Conservation (phyloP, 2,797 vertebrate species). For the Pristis pectinata region DNA sequence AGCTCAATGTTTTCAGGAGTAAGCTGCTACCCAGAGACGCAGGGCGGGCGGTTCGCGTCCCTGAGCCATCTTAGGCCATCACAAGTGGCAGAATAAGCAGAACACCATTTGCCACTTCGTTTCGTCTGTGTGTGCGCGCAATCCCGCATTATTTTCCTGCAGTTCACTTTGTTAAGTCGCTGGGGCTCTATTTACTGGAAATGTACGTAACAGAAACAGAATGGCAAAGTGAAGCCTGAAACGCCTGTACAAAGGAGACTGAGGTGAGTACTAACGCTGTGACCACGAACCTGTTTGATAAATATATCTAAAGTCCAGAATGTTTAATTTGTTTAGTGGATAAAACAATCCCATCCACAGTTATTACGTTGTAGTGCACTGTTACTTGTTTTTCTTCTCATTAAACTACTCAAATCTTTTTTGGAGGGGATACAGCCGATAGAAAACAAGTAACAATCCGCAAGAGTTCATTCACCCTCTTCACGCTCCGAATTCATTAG, state of each 20-base stretch:
- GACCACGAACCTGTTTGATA: not conserved
- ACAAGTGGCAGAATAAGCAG: not conserved
- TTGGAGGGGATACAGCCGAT: not conserved
- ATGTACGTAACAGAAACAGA: conserved; percentile 23
- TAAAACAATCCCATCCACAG: too few species aligned
- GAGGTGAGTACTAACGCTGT: not conserved
- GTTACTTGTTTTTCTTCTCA: not conserved
- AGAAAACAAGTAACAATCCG: not conserved
- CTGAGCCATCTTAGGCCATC: not conserved
- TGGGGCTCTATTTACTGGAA: not conserved
- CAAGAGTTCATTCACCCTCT: not conserved
- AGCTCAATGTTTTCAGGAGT: not conserved
- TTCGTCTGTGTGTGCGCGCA: not conserved
- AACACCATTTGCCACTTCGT: not conserved
- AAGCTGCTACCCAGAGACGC: not conserved
- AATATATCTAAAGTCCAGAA: not conserved
- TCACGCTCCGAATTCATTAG: not conserved
- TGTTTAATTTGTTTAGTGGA: not conserved
- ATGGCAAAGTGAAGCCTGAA: not conserved
- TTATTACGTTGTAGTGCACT: not conserved
- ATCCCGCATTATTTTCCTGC: not conserved
- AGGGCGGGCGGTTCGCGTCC: not conserved
- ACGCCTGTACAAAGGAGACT: not conserved
- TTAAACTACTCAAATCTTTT: not conserved
- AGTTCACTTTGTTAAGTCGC: not conserved